Evolutionary conservation across 2,113 vertebrate genomes (phyloP), one percentile per base, ranked within the genome.

Genomic region (Bubo bubo): DNA sequence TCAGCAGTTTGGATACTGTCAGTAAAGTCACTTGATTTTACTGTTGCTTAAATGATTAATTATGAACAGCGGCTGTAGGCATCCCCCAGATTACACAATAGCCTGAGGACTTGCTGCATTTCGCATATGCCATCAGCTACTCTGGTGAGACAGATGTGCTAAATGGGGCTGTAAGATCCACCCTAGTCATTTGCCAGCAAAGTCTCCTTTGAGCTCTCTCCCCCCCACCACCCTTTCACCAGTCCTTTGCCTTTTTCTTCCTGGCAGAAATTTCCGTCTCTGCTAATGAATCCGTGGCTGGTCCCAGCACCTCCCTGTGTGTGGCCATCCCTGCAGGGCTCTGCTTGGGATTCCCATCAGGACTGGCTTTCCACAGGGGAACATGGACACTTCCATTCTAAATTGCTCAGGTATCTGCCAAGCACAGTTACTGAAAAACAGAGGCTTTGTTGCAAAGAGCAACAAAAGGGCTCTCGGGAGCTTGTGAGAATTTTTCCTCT

Each of bases 1-100:
- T 98, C 97, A 98, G 97, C 97, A 97, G 95, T 95, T 98, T 95
- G 94, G 88, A 85, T 95, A 82, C 92, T 87, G 94, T 93, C 95
- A 95, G 96, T 73, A 86, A 92, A 97, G 95, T 97, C 90, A 95
- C 90, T 97, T 95, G 96, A 95, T 97, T 94, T 95, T 92, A 84
- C 94, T 93, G 92, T 86, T 89, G 88, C 90, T 96, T 86, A 88
- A 97, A 97, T 94, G 95, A 97, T 93, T 97, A 97, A 97, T 97
- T 97, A 93, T 37, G 92, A 96, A 23, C 55, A 91, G 93, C 0
- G 3, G 83, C 88, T 93, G 90, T 77, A 90, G 94, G 90, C 95
- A 90, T 64, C 86, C 79, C 96, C 79, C 55, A 73, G 41, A 79
- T 91, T 79, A 86, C 86, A 96, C 94, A 96, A 95, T 53, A 86